Base-by-base conservation (phyloP, 2,888 invertebrate genomes). In the Macaria liturata region DNA sequence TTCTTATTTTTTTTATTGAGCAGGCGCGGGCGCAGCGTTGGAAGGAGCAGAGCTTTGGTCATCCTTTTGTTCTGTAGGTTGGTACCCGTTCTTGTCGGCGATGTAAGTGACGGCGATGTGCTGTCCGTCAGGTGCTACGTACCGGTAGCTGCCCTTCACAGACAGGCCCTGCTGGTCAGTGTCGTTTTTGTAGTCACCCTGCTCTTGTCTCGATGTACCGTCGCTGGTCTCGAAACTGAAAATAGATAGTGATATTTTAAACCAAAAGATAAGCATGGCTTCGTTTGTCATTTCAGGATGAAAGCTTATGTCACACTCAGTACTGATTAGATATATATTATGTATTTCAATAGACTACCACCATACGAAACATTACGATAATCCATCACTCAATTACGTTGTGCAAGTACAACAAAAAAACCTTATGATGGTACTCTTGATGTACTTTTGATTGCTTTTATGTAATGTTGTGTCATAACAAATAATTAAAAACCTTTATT, bases 201-300 rank as follows among this genome's bases (percentile, higher is more conserved):
- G 93, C 81, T 95, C 95, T 70, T 93, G 92, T 58, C 94, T 90
- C 5, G 93, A 90, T 30, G 94, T 94, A 31, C 95, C 95, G 69
- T 95, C 95, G 71, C 95, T 95, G 3, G 95, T 94, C 73, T 95
- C 95, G 60, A 93, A 95, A 44, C 95, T 93, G 80, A 58, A 72
- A 69, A 7, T 37, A 20, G 5, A n/a, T 4, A 31, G 4, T 2
- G 34, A 4, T 7, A 37, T 37, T 37, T 1, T 2, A 37, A 37
- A 6, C 7, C 3, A 7, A 37, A 37, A 20, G 20, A 2, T 20
- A 20, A 20, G 20, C 20, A 2, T 20, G 20, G 20, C 20, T 20
- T 20, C 2, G 20, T 20, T 20, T 20, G 20, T 2, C 20, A 20
- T 20, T 20, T 20, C 20, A 20, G 20, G 20, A 20, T 20, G 20